phyloP scores from a whole-genome alignment of 2,797 vertebrate species.

The Cirrhinus mrigala region DNA sequence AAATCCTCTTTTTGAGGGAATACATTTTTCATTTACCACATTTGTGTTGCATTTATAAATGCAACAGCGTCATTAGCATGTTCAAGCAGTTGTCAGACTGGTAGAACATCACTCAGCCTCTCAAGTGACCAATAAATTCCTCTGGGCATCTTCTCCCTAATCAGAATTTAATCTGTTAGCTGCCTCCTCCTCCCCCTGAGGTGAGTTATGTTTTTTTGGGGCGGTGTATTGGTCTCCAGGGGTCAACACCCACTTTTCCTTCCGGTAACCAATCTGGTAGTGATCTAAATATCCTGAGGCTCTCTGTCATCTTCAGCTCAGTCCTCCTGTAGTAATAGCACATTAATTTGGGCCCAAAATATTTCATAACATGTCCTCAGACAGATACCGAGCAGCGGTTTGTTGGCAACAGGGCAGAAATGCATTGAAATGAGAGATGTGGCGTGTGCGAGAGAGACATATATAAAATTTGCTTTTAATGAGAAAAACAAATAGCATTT shows the following conservation, averaged over 20 bases:
- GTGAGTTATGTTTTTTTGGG: slow-evolving; percentile 79
- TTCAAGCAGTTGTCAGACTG: slow-evolving; percentile 57
- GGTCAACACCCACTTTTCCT: slow-evolving; percentile 65
- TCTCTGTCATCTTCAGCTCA: slow-evolving; percentile 82
- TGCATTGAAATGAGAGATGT: slow-evolving; percentile 53
- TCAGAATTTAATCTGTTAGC: slow-evolving; percentile 87
- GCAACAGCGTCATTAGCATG: slow-evolving; percentile 61
- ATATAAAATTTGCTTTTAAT: slow-evolving; percentile 54
- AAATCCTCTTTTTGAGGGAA: slow-evolving; percentile 28
- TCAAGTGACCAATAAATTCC: slow-evolving; percentile 66
- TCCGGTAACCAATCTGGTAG: slow-evolving; percentile 77
- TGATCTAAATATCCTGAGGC: slow-evolving; percentile 83
- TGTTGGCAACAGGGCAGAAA: slow-evolving; percentile 59
- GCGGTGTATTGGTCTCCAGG: slow-evolving; percentile 78
- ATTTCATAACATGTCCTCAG: slow-evolving; percentile 74
- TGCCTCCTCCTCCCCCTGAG: slow-evolving; percentile 70
- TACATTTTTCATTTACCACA: slow-evolving; percentile 54
- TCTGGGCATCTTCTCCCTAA: slow-evolving; percentile 72
- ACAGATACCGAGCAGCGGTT: slow-evolving; percentile 53
- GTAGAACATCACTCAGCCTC: slow-evolving; percentile 67
- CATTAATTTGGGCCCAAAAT: slow-evolving; percentile 83
- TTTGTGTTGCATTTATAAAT: slow-evolving; percentile 60
- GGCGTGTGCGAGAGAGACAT: slow-evolving; percentile 50
- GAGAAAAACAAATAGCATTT: slow-evolving; percentile 63
- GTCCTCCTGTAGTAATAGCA: slow-evolving; percentile 80